Evolutionary conservation across 2,888 invertebrate genomes (phyloP).

Genomic region (Drosophila affinis): DNA sequence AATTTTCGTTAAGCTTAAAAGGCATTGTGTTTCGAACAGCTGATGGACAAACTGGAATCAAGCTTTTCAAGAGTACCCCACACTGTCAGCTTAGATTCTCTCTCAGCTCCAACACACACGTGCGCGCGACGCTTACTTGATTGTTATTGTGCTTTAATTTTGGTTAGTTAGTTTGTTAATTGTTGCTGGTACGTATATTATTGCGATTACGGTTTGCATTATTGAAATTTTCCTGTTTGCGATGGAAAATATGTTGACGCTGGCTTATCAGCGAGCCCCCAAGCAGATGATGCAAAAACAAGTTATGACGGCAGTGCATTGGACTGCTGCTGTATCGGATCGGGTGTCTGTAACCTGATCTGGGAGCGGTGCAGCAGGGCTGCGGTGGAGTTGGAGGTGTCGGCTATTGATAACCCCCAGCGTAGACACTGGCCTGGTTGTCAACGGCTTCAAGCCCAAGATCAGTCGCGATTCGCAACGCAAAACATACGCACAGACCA

Average conservation of each 20-base stretch:
- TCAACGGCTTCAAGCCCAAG: slow-evolving; percentile 44
- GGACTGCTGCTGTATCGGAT: slow-evolving; percentile 41
- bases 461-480: slow-evolving; percentile 24
- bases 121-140: slow-evolving; percentile 39
- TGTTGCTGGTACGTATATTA: slow-evolving; percentile 2
- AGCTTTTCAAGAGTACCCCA: background rate
- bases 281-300: slow-evolving; percentile 53
- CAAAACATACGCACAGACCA: slow-evolving; percentile 31
- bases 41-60: background rate
- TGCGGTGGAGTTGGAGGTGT: slow-evolving; percentile 41
- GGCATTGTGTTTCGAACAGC: background rate
- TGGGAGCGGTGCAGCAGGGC: slow-evolving; percentile 30
- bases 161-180: slow-evolving; percentile 52
- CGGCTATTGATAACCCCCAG: slow-evolving; percentile 63
- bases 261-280: slow-evolving; percentile 35
- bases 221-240: slow-evolving; percentile 5
- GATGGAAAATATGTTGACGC: slow-evolving; percentile 62
- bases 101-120: slow-evolving; percentile 51
- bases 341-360: slow-evolving; percentile 53
- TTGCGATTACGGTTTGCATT: background rate
- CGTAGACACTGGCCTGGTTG: slow-evolving; percentile 45
- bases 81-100: background rate
- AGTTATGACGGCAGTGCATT: slow-evolving; percentile 63
- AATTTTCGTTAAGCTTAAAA: too few species aligned
- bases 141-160: slow-evolving; percentile 45